Evolutionary conservation across 2,888 invertebrate species (phyloP), one percentile per base, ranked within the genome.

Genomic region (Thereva nobilitata): DNA sequence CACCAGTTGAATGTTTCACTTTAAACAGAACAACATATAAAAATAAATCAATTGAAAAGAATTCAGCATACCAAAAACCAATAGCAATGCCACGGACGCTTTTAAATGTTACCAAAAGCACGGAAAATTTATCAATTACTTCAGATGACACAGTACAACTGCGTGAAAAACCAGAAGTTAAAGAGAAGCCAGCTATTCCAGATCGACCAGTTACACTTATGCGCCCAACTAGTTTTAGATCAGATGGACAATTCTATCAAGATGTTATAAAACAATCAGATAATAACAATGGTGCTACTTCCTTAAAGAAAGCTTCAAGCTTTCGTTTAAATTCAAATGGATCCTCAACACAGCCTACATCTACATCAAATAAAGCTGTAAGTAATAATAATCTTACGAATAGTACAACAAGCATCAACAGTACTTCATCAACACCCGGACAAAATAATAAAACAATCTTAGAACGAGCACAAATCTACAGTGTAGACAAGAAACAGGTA

Each of bases 101-200:
- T 54, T 70, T 72, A 69, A 63, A 42, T 68, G 57, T 69, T 5
- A 65, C 72, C 76, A 80, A 42, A 72, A 70, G 35, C 75, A 70
- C 68, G 74, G 70, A 72, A 64, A 74, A 55, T 71, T 70, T 54
- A 52, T 66, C 47, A 68, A 71, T 71, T 64, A 70, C 66, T 64
- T 69, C 75, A 72, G 71, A 78, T 37, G 75, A 76, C 53, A 42
- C 49, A 3, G 64, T 68, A 61, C 73, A 68, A 64, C 54, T 65
- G 5, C 54, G 59, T 8, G 77, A 76, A 73, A 77, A 78, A 68
- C 76, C 78, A 9, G 82, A 82, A 68, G 74, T 82, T 38, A 79
- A 81, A 40, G 82, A 85, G 76, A 93, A 93, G 79, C 93, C 93
- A 5, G 89, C 89, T 59, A 86, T 93, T 72, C 93, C 93, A 57